These are phyloP conservation scores for Ctenicera cuprea DNA, from an alignment of 2,888 invertebrate genomes.

Conservation along the genomic window DNA sequence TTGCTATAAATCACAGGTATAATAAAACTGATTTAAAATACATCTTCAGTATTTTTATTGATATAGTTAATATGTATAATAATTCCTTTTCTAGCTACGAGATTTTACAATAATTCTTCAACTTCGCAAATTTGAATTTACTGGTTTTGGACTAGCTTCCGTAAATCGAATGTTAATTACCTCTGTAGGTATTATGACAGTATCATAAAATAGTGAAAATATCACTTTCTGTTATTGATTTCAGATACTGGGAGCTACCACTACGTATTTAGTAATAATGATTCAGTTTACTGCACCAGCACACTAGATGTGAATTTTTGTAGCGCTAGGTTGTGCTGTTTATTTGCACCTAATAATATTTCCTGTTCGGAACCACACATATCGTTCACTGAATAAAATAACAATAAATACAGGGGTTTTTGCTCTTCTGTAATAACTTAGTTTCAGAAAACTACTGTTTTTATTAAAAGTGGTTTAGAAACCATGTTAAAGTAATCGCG, in stretches of 20 bases:
- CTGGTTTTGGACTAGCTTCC: neutral
- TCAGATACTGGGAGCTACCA: constrained; percentile 22
- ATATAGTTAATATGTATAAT: neutral
- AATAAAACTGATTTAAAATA: no score
- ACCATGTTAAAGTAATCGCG: no score
- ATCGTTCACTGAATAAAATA: no score
- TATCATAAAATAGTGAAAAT: neutral
- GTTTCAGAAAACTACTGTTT: no score
- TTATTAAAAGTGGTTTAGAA: no score
- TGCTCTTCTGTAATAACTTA: no score
- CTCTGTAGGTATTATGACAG: neutral
- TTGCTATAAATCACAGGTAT: neutral
- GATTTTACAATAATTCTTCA: neutral
- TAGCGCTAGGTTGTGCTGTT: no score
- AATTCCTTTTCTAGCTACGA: neutral
- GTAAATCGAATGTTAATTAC: constrained; percentile 15
- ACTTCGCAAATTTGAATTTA: constrained; percentile 14
- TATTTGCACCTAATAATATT: no score
- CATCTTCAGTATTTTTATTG: no score
- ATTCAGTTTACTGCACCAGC: neutral
- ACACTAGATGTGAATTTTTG: no score
- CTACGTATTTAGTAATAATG: constrained; percentile 27
- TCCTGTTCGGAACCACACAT: no score
- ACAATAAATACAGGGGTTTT: no score
- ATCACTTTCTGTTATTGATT: neutral